These are phyloP conservation scores for Eulithis testata DNA, from an alignment of 2,888 invertebrate genomes.

Conservation along the genomic window DNA sequence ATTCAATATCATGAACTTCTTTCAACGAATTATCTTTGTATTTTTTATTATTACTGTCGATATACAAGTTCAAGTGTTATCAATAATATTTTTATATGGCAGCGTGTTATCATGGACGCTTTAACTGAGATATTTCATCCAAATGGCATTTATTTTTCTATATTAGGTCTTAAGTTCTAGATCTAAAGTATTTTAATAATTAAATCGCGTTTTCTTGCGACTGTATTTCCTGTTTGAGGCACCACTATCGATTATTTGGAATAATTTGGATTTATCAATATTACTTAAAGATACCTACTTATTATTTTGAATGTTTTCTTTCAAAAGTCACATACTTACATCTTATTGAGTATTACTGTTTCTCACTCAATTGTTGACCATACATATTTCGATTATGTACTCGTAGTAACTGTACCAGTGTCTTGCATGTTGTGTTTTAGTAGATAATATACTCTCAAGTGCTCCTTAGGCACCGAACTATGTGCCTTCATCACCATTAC, in stretches of 20 bases:
- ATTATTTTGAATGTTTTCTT: not conserved
- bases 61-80: slow-evolving; percentile 59
- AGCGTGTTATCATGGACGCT: slow-evolving; percentile 52
- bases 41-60: slow-evolving; percentile 53
- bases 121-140: slow-evolving; percentile 48
- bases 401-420: slow-evolving; percentile 1
- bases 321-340: not conserved
- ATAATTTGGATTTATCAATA: slow-evolving; percentile 4
- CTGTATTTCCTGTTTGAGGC: slow-evolving; percentile 33
- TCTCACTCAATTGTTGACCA: slow-evolving; percentile 1
- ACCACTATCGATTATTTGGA: slow-evolving; percentile 9
- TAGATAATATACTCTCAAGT: slow-evolving; percentile 12
- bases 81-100: slow-evolving; percentile 58
- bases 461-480: slow-evolving; percentile 26
- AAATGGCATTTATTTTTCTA: slow-evolving; percentile 70
- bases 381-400: not conserved
- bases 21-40: slow-evolving; percentile 55
- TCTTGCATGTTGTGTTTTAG: slow-evolving; percentile 20
- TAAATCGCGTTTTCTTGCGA: slow-evolving; percentile 30
- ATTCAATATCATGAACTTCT: slow-evolving; percentile 59
- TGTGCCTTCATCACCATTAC: slow-evolving; percentile 43
- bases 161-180: slow-evolving; percentile 55
- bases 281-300: not conserved
- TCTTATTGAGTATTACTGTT: not conserved
- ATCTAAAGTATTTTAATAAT: slow-evolving; percentile 44